These are phyloP conservation scores for Phrynosoma blainvillii DNA, from an alignment of 2,113 vertebrate genomes.

Conservation along the genomic window DNA sequence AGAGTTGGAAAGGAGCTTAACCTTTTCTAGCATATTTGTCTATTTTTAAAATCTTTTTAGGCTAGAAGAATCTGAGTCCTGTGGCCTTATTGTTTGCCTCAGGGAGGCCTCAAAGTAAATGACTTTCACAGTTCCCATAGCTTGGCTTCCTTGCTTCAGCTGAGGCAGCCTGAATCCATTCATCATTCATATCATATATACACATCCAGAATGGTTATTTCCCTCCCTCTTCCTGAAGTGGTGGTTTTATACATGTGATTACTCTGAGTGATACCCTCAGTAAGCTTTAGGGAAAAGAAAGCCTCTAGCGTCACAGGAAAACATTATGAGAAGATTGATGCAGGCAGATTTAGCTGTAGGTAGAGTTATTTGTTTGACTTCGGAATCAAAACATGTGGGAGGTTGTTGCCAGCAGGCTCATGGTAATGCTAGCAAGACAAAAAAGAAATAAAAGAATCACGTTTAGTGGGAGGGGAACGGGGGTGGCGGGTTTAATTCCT, in stretches of 20 bases:
- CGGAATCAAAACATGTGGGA: conserved; percentile 31
- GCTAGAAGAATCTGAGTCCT: conserved; percentile 14
- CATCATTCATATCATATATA: conserved; percentile 7
- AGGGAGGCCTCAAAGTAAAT: conserved; percentile 35
- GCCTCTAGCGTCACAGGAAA: neutral
- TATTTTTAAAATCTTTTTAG: neutral
- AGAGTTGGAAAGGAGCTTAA: neutral
- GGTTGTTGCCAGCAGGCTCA: conserved; percentile 31
- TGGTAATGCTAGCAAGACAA: neutral
- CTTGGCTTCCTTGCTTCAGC: conserved; percentile 12
- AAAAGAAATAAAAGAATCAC: conserved; percentile 36
- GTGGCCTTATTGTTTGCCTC: conserved; percentile 5
- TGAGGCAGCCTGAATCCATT: neutral
- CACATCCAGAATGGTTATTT: neutral
- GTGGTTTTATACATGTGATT: neutral
- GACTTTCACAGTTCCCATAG: conserved; percentile 37
- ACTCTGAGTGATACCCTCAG: conserved; percentile 5
- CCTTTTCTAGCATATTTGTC: neutral
- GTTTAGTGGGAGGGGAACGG: neutral
- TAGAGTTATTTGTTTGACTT: conserved; percentile 30
- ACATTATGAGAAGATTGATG: conserved; percentile 25
- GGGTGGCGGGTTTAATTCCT: conserved; percentile 25
- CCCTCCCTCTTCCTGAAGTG: neutral
- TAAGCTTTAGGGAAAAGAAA: neutral
- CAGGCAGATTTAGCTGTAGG: conserved; percentile 21